Evolutionary conservation across 2,888 invertebrate species (phyloP).

Genomic region (Drosophila mulleri): DNA sequence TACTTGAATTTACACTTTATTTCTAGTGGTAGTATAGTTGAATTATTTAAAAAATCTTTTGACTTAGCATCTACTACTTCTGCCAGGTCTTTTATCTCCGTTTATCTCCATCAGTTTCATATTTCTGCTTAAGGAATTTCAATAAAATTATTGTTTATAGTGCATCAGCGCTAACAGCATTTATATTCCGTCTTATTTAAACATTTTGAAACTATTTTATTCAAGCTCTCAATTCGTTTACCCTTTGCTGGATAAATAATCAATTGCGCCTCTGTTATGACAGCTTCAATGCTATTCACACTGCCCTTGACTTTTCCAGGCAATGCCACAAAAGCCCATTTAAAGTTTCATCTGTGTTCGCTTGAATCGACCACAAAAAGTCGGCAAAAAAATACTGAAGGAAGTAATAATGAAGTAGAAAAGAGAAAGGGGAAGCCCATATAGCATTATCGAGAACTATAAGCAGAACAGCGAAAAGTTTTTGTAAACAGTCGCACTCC

Average conservation of each 20-base stretch:
- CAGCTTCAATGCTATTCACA: slow-evolving; percentile 1
- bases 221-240: not conserved
- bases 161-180: too few relatives aligned
- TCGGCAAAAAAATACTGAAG: not conserved
- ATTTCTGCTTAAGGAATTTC: not conserved
- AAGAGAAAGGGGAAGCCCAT: slow-evolving; percentile 8
- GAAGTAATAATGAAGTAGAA: slow-evolving; percentile 9
- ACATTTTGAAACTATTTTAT: not conserved
- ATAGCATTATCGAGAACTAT: slow-evolving; percentile 28
- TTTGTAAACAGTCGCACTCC: slow-evolving; percentile 48
- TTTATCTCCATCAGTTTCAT: not conserved
- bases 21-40: too few relatives aligned
- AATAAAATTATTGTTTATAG: not conserved
- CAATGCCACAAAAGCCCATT: slow-evolving; percentile 19
- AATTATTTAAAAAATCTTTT: too few relatives aligned
- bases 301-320: slow-evolving; percentile 40
- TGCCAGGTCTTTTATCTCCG: not conserved
- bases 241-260: slow-evolving; percentile 4
- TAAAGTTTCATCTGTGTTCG: slow-evolving; percentile 41
- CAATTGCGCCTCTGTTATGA: slow-evolving; percentile 3
- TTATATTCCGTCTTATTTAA: not conserved
- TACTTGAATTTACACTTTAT: too few relatives aligned
- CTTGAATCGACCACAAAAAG: slow-evolving; percentile 12
- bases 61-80: too few relatives aligned
- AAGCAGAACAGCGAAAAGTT: slow-evolving; percentile 40